These are phyloP conservation scores for Promerops cafer DNA, from an alignment of 2,113 vertebrate genomes.

Conservation along the genomic window DNA sequence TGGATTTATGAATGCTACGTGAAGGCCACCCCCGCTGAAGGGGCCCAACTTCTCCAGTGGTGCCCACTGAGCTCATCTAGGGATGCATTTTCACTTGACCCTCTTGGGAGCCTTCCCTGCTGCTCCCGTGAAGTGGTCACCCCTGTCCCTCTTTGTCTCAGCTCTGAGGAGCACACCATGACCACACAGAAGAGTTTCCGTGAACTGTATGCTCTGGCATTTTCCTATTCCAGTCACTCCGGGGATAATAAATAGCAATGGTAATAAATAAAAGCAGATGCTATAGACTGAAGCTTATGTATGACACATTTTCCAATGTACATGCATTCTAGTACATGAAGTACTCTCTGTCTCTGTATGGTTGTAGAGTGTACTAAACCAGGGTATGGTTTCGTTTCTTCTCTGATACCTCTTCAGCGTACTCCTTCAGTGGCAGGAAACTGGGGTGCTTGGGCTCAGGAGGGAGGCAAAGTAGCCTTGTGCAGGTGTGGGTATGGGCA, in stretches of 20 bases:
- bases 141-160: background rate
- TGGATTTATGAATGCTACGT: background rate
- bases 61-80: background rate
- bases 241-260: background rate
- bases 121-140: background rate
- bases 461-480: background rate
- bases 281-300: background rate
- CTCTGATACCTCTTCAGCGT: background rate
- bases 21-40: background rate
- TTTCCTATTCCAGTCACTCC: background rate
- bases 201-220: background rate
- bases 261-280: background rate
- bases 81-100: background rate
- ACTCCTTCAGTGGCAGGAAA: background rate
- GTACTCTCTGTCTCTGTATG: background rate
- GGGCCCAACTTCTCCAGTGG: background rate
- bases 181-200: background rate
- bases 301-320: background rate
- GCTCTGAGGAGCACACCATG: background rate
- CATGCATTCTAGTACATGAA: fast-evolving
- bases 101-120: background rate
- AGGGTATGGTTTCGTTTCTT: background rate
- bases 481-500: background rate
- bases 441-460: background rate
- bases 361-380: no score